A percentile compares a stretch with the other conserved stretches of the same genome.
These are phyloP conservation scores for Thalassarche chlororhynchos DNA, from an alignment of 2,113 vertebrate genomes.

Conservation along the genomic window DNA sequence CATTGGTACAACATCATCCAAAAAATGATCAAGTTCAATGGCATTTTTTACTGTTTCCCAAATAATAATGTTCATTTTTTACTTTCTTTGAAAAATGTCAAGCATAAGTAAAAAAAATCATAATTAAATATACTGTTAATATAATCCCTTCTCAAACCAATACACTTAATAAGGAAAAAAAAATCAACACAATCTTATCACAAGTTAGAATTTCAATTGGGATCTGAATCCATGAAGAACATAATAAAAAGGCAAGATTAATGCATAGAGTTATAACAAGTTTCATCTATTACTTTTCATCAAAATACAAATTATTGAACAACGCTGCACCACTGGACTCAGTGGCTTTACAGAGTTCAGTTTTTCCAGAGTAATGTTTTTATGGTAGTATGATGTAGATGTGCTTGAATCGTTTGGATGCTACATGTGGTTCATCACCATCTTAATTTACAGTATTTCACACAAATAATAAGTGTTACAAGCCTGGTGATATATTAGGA, in stretches of 20 bases:
- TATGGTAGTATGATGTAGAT: slow-evolving; percentile 1
- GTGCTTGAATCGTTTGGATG: not conserved
- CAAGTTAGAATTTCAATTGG: not conserved
- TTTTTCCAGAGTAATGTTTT: slow-evolving; percentile 50
- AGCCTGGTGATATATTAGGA: not conserved
- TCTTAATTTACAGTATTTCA: slow-evolving; percentile 26
- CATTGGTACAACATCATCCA: not conserved
- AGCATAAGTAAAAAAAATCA: not conserved
- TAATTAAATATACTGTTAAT: not conserved
- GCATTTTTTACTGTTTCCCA: not conserved
- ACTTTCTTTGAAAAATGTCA: not conserved
- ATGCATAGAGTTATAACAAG: not conserved
- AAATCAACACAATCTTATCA: not conserved
- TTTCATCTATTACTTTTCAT: slow-evolving; percentile 10
- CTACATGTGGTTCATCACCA: not conserved
- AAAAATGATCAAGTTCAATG: not conserved
- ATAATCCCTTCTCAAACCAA: not conserved
- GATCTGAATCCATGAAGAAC: not conserved
- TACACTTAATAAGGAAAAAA: not conserved
- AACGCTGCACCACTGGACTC: not conserved
- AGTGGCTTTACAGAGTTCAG: not conserved
- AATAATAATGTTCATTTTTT: not conserved
- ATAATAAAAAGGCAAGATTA: slow-evolving; percentile 7
- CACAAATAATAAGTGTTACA: not conserved
- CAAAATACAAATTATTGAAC: not conserved